Evolutionary conservation across 2,797 vertebrate species (phyloP).

Genomic region (Cyclura pinguis): DNA sequence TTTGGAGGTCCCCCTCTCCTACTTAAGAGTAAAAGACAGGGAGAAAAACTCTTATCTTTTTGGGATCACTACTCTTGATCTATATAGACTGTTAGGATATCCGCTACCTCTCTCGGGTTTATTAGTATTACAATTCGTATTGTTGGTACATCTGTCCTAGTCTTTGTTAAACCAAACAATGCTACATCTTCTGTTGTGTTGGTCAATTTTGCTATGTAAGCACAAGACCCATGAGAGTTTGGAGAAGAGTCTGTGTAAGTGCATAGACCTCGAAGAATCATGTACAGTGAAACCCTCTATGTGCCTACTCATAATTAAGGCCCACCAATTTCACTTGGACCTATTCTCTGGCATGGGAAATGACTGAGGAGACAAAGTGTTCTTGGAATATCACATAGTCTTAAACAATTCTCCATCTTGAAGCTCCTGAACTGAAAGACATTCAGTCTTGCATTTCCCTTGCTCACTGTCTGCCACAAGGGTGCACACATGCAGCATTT

Average conservation of each 20-base stretch:
- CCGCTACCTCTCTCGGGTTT: too few relatives aligned
- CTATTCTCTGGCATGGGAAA: background rate
- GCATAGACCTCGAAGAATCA: fast-evolving
- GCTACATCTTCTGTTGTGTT: background rate
- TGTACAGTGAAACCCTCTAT: background rate
- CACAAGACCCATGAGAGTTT: conserved; percentile 6
- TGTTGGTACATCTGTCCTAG: background rate
- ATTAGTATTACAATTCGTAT: background rate
- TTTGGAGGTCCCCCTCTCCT: too few relatives aligned
- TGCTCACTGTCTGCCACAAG: background rate
- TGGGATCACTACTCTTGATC: too few relatives aligned
- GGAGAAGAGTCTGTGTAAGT: background rate
- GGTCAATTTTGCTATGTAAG: background rate
- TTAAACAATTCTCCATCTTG: background rate
- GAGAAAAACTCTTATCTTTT: too few relatives aligned
- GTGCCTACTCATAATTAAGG: background rate
- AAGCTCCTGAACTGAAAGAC: background rate
- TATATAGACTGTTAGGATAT: too few relatives aligned
- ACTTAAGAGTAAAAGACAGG: too few relatives aligned
- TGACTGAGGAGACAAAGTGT: background rate
- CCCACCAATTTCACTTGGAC: background rate
- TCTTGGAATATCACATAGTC: background rate
- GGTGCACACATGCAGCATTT: background rate
- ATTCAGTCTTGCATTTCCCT: background rate
- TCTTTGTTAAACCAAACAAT: conserved; percentile 27